Percentiles rank a stretch among this genome's conserved stretches.
These are phyloP conservation scores for Microtus ochrogaster DNA, from an alignment of 2,113 vertebrate species.

Conservation along the genomic window DNA sequence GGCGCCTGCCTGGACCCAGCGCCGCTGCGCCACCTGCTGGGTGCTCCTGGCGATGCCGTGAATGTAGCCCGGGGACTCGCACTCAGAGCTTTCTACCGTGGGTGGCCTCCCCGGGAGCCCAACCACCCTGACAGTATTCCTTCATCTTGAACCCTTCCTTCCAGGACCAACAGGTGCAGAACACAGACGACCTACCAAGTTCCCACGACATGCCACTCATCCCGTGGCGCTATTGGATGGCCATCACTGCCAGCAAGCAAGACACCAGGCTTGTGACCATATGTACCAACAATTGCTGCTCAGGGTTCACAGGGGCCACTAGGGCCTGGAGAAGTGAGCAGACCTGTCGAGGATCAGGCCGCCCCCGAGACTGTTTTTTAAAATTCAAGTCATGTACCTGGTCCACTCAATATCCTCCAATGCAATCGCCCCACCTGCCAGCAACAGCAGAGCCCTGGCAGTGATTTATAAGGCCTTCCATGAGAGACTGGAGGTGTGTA, in stretches of 20 bases:
- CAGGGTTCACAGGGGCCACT: constrained; percentile 79
- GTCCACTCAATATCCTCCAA: background rate
- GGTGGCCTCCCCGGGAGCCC: constrained; percentile 73
- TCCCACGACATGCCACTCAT: constrained; percentile 74
- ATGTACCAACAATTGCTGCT: constrained; percentile 85
- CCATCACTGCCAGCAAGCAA: constrained; percentile 81
- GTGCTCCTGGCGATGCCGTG: constrained; percentile 81
- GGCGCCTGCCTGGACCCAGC: constrained; percentile 80
- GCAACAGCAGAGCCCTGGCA: background rate
- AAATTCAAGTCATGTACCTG: constrained; percentile 19
- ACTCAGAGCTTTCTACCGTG: constrained; percentile 81
- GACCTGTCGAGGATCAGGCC: background rate
- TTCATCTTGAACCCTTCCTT: constrained; percentile 77
- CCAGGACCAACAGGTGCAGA: constrained; percentile 82
- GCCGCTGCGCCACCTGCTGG: constrained; percentile 83
- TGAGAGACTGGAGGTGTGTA: background rate
- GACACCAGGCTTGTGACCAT: constrained; percentile 84
- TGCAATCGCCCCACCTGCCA: background rate
- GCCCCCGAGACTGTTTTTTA: background rate
- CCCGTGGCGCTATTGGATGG: constrained; percentile 83
- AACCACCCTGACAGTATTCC: background rate
- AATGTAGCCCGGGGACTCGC: background rate
- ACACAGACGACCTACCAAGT: constrained; percentile 65
- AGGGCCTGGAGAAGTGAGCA: background rate
- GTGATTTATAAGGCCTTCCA: background rate